Evolutionary conservation across 2,888 invertebrate species (phyloP), one percentile per base, ranked within the genome.

Genomic region (Scaptomyza flava): DNA sequence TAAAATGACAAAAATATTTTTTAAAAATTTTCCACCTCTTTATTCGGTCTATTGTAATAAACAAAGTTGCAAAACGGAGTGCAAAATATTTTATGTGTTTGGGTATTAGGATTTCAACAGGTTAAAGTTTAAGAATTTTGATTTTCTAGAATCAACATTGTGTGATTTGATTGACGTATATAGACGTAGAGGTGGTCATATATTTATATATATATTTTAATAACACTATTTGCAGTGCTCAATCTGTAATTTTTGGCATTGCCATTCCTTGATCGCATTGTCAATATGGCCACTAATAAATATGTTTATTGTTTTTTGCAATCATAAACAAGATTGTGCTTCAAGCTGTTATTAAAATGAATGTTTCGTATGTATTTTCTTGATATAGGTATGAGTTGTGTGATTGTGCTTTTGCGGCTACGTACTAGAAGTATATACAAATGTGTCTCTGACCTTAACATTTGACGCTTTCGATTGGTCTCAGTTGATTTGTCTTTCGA

Each of bases 261-360:
- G 57, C 46, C 34, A 46, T 54, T 75, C 41, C 54, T 27, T 27
- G 71, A 81, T 70, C 72, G 48, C 68, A 52, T 36, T 75, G 65
- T 72, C 65, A 81, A 81, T 75, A 81, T 56, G 67, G 54, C 65
- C 56, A 42, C 31, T 59, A 54, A 72, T 81, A 81, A 82, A 81
- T 61, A 43, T 77, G 66, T 77, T 74, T 86, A 70, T 80, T 80
- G 17, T 62, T 83, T 75, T 74, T 67, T 53, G 27, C 27, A 5
- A 68, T 80, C 76, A 65, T 56, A 63, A 72, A 56, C 48, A 56
- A 71, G 56, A 76, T 76, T 66, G 65, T 20, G 56, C 56, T 20
- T 12, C 41, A 20, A 47, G 30, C 57, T 43, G 36, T 50, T 57
- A n/a, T 12, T 41, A 59, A 38, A 57, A 27, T 41, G 54, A 20